phyloP scores from a whole-genome alignment of 2,888 invertebrate species.

The Heliconius erato region DNA sequence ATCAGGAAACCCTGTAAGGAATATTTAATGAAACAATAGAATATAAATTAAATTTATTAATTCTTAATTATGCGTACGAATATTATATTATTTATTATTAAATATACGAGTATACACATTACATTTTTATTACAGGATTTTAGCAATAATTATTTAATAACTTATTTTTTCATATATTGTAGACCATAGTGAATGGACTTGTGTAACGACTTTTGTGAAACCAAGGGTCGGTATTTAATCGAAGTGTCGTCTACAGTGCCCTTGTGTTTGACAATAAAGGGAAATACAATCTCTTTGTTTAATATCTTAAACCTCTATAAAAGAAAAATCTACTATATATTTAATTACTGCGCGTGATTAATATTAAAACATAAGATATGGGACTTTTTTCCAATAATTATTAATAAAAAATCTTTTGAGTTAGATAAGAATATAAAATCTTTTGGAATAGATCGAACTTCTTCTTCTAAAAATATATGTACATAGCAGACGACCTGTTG shows the following conservation, averaged over 20 bases:
- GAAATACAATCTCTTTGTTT: slow-evolving; percentile 73
- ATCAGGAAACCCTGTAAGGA: neutral
- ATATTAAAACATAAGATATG: neutral
- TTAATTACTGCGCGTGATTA: too few species aligned
- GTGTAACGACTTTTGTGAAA: slow-evolving; percentile 76
- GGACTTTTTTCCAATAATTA: too few species aligned
- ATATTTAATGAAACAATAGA: slow-evolving; percentile 6
- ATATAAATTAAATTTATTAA: neutral
- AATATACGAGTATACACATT: neutral
- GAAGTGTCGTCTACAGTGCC: slow-evolving; percentile 78
- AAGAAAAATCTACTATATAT: neutral
- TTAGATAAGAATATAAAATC: too few species aligned
- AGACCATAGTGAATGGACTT: slow-evolving; percentile 65
- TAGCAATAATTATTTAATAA: neutral
- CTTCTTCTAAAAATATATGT: neutral
- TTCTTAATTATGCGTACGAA: neutral
- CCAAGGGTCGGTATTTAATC: slow-evolving; percentile 81
- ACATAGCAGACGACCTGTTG: neutral
- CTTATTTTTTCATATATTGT: slow-evolving; percentile 47
- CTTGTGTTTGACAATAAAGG: slow-evolving; percentile 79
- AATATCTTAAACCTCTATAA: neutral
- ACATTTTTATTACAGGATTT: neutral
- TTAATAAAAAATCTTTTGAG: too few species aligned
- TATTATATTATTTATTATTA: neutral
- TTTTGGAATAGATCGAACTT: too few species aligned